Percentiles rank a stretch among this genome's conserved stretches.
These are phyloP conservation scores for Chrysoperla carnea DNA, from an alignment of 1,140 invertebrate species.

Conservation along the genomic window DNA sequence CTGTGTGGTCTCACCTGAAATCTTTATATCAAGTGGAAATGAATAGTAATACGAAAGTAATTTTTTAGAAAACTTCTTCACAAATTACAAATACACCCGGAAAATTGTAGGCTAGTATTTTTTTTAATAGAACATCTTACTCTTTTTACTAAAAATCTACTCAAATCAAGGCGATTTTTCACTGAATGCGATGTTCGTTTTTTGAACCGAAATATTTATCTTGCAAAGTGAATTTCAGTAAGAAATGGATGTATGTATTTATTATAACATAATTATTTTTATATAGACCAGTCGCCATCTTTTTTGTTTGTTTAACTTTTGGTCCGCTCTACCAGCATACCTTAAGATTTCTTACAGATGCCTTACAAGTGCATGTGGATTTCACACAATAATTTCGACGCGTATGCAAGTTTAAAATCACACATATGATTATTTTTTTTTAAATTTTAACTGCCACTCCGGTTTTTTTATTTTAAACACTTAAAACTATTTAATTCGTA, in stretches of 20 bases:
- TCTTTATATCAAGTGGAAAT: too few species aligned
- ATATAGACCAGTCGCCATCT: not conserved
- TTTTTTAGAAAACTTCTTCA: too few species aligned
- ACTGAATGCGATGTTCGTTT: too few species aligned
- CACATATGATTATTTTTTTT: not conserved
- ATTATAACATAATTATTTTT: not conserved
- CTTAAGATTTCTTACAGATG: not conserved
- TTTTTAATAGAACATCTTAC: too few species aligned
- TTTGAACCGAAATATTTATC: not conserved
- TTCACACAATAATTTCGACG: not conserved
- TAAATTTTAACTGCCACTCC: not conserved
- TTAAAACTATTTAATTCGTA: slow-evolving; percentile 1
- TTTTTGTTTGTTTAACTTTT: not conserved
- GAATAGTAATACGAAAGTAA: too few species aligned
- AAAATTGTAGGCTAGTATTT: too few species aligned
- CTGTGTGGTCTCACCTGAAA: too few species aligned
- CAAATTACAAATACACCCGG: too few species aligned
- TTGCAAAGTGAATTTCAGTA: not conserved
- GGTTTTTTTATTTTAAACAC: not conserved
- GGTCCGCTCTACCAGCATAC: slow-evolving; percentile 2
- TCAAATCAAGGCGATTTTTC: too few species aligned
- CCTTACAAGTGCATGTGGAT: slow-evolving; percentile 1
- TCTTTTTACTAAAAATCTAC: too few species aligned
- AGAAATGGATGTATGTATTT: not conserved
- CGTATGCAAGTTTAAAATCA: not conserved